A percentile compares a stretch with the other conserved stretches of the same genome.
phyloP scores from a whole-genome alignment of 2,888 invertebrate species.

The Phania funesta region DNA sequence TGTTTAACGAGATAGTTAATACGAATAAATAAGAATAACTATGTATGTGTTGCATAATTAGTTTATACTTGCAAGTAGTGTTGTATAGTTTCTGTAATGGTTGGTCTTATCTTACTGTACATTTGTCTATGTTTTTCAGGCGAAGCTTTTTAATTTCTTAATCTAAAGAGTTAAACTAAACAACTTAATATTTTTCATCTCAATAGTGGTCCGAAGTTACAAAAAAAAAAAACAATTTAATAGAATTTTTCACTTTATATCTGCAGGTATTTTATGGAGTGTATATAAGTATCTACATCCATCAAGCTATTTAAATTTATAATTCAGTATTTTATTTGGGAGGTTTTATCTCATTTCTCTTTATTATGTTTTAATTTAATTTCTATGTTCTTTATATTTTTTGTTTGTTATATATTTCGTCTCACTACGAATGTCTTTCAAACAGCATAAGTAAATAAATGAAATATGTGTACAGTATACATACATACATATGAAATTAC shows the following conservation, averaged over 20 bases:
- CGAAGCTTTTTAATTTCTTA: too few relatives aligned
- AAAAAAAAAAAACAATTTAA: neutral
- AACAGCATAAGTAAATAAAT: constrained; percentile 38
- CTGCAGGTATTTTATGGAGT: too few relatives aligned
- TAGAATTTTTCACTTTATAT: neutral
- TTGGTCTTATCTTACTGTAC: too few relatives aligned
- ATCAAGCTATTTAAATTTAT: neutral
- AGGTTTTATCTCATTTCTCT: constrained; percentile 15
- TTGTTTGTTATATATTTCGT: neutral
- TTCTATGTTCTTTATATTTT: neutral
- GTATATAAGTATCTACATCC: too few relatives aligned
- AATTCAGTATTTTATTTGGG: constrained; percentile 13
- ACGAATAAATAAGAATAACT: too few relatives aligned
- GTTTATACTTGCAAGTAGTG: too few relatives aligned
- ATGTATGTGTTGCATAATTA: too few relatives aligned
- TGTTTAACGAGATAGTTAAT: too few relatives aligned
- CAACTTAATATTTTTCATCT: too few relatives aligned
- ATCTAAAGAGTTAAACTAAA: too few relatives aligned
- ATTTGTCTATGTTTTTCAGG: too few relatives aligned
- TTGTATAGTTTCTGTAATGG: too few relatives aligned
- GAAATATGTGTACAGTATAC: constrained; percentile 12
- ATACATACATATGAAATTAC: neutral
- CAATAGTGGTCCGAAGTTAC: neutral
- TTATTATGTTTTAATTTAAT: constrained; percentile 21
- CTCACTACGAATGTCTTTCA: constrained; percentile 26